Evolutionary conservation across 2,888 invertebrate genomes (phyloP).

Genomic region (Heliconius hortense): DNA sequence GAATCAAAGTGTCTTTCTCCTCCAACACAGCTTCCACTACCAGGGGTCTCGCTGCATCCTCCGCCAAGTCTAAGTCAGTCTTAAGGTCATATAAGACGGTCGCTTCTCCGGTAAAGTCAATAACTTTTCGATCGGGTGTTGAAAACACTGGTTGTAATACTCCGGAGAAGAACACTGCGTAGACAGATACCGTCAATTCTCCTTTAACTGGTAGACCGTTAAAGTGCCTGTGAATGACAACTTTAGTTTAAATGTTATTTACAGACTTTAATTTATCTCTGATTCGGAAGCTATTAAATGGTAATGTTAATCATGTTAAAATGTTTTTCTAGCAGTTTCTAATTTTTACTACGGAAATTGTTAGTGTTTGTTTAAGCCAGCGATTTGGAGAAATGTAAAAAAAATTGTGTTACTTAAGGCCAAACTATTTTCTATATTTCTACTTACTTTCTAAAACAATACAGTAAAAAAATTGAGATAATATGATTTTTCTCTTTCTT

Average conservation of each 20-base stretch:
- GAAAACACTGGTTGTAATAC: constrained; percentile 90
- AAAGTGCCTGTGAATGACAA: constrained; percentile 83
- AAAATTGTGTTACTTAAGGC: no score
- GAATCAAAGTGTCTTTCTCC: constrained; percentile 92
- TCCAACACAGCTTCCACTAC: constrained; percentile 94
- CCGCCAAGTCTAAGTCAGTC: constrained; percentile 86
- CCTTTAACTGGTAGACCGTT: constrained; percentile 94
- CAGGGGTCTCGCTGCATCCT: constrained; percentile 90
- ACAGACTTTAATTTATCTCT: not conserved
- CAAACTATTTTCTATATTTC: no score
- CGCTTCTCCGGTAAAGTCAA: constrained; percentile 84
- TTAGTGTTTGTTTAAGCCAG: no score
- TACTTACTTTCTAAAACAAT: no score
- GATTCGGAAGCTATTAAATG: not conserved
- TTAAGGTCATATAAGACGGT: constrained; percentile 89
- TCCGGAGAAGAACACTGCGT: constrained; percentile 90
- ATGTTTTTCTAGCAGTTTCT: not conserved
- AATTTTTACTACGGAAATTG: no score
- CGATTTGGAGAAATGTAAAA: no score
- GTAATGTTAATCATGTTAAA: not conserved
- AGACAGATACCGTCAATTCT: constrained; percentile 91
- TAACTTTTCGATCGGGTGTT: constrained; percentile 87
- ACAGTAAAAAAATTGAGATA: no score
- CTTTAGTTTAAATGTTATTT: not conserved
- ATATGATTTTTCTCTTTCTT: no score